A percentile compares a stretch with the other conserved stretches of the same genome.
Conservation (phyloP, 2,797 vertebrate species). For the Lagodon rhomboides region DNA sequence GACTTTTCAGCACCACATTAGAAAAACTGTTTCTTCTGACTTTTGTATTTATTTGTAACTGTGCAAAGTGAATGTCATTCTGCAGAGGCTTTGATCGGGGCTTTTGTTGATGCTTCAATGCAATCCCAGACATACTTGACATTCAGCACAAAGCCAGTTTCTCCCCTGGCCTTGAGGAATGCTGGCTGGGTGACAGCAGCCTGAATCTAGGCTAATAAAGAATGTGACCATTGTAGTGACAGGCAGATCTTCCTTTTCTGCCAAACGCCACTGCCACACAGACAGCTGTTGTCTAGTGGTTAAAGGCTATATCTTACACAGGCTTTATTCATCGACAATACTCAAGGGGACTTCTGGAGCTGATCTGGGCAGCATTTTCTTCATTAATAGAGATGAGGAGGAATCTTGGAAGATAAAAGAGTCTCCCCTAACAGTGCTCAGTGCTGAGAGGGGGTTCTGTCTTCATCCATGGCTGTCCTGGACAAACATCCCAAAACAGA, state of each 20-base stretch:
- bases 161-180: slow-evolving; percentile 66
- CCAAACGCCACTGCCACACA: slow-evolving; percentile 50
- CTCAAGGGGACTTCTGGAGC: slow-evolving; percentile 9
- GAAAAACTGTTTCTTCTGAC: neutral
- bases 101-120: slow-evolving; percentile 26
- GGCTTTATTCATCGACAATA: slow-evolving; percentile 52
- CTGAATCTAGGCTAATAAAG: slow-evolving; percentile 64
- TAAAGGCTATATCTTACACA: slow-evolving; percentile 58
- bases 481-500: neutral
- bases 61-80: slow-evolving; percentile 27
- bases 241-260: slow-evolving; percentile 55
- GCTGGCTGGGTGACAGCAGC: slow-evolving; percentile 65
- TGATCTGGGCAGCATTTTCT: slow-evolving; percentile 17
- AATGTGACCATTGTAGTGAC: slow-evolving; percentile 72
- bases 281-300: slow-evolving; percentile 71
- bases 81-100: slow-evolving; percentile 44
- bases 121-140: slow-evolving; percentile 66
- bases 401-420: slow-evolving; percentile 24
- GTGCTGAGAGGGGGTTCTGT: slow-evolving; percentile 15
- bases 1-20: neutral
- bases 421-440: slow-evolving; percentile 16
- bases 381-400: slow-evolving; percentile 30
- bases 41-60: slow-evolving; percentile 10
- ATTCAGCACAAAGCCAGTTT: slow-evolving; percentile 67
- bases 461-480: slow-evolving; percentile 4